Base-by-base conservation (phyloP, 2,888 invertebrate species). In the Leucophora obtusa region DNA sequence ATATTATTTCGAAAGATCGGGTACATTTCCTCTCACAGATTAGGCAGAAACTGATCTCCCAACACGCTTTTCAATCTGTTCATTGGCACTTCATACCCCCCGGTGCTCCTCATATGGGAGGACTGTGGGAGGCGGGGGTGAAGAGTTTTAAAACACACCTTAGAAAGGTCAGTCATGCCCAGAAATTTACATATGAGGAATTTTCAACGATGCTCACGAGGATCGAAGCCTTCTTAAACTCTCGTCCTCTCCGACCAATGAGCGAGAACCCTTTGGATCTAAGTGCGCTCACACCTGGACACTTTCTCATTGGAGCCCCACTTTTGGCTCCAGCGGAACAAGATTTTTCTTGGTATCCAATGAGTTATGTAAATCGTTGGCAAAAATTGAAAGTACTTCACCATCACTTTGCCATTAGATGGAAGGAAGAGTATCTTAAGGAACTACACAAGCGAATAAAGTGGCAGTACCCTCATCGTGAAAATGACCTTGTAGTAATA, bases 341-440 rank as follows among this genome's bases (percentile, higher is more conserved):
- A 2, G 43, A 18, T n/a, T 18, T n/a, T 2, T 59, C 14, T 11
- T 60, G 10, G 2, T 7, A 35, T 1, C 10, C 35, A 35, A 1
- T 35, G 21, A 35, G 35, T 35, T 35, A 35, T 15, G 15, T 33
- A 8, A 60, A 66, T 38, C 51, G 53, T 1, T 74, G 60, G 66
- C 38, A 58, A 28, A 62, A 72, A 54, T 8, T 62, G 4, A 72
- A 62, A 17, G 7, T 35, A 2, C 35, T 35, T 35, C 35, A 35
- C 35, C 35, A 35, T 35, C 8, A 71, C 2, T 60, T 60, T 8
- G 35, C 43, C 6, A 5, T 14, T 4, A 28, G 59, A 2, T 70
- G 69, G 56, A 69, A 75, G 17, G 50, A 71, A 4, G 21, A 21
- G 47, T 76, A 76, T 51, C 43, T 65, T 10, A 62, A 62, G 10